phyloP scores from a whole-genome alignment of 1,140 invertebrate species.

The Meteorus sp. region DNA sequence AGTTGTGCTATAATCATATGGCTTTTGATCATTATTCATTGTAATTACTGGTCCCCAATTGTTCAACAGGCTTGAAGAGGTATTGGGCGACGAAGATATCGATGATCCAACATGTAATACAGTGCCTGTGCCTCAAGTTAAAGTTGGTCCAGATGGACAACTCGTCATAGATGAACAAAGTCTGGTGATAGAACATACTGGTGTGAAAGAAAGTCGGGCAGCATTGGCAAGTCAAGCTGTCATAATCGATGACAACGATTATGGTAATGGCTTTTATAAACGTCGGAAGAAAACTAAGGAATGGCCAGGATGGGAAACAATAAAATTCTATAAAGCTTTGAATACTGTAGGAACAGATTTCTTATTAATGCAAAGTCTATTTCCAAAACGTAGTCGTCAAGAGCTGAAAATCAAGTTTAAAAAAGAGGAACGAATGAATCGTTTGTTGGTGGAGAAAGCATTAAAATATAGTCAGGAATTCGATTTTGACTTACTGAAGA shows the following conservation, averaged over 20 bases:
- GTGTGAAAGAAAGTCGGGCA: conserved; percentile 65
- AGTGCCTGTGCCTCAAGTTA: conserved; percentile 80
- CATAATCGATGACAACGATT: conserved; percentile 67
- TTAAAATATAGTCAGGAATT: conserved; percentile 58
- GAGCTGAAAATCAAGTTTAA: conserved; percentile 83
- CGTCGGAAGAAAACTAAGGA: conserved; percentile 65
- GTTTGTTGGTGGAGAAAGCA: conserved; percentile 62
- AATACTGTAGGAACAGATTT: conserved; percentile 89
- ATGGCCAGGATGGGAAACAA: conserved; percentile 73
- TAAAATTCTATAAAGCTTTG: conserved; percentile 86
- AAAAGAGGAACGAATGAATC: conserved; percentile 66
- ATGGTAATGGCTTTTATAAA: conserved; percentile 68
- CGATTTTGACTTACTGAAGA: conserved; percentile 57
- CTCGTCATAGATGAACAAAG: conserved; percentile 86
- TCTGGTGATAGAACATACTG: conserved; percentile 77
- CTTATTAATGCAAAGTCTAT: conserved; percentile 81
- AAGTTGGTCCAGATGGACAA: conserved; percentile 84
- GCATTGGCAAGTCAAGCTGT: conserved; percentile 66
- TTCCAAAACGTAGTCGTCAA: conserved; percentile 73
- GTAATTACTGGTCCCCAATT: no score
- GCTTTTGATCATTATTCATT: background rate
- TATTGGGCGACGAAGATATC: conserved; percentile 48
- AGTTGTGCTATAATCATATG: conserved; percentile 54
- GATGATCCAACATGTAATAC: conserved; percentile 52
- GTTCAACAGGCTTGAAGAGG: conserved; percentile 24